Evolutionary conservation across 2,113 vertebrate genomes (phyloP).

Genomic region (Bujurquina vittata): DNA sequence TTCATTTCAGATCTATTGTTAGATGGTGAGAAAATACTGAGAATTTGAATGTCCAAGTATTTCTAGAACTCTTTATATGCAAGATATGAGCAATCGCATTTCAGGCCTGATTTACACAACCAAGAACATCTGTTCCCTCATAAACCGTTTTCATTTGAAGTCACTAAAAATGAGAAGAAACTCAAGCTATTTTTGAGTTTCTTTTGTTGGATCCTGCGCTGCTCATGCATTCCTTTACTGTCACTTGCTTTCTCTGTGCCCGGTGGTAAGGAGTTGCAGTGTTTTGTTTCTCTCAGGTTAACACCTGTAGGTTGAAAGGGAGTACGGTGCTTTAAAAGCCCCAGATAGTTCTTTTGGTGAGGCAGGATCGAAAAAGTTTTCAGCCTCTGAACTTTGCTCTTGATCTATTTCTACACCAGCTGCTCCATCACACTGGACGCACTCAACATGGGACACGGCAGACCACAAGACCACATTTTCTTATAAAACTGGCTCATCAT

Average conservation of each 20-base stretch:
- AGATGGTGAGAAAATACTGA: neutral
- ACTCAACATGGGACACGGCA: conserved; percentile 22
- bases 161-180: too few species aligned
- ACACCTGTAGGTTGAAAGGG: neutral
- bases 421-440: conserved; percentile 10
- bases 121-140: neutral
- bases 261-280: neutral
- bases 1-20: neutral
- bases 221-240: neutral
- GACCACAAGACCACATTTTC: neutral
- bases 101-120: neutral
- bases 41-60: too few species aligned
- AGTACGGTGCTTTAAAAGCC: neutral
- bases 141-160: neutral
- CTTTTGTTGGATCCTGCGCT: neutral
- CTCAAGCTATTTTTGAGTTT: neutral
- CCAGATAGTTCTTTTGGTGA: conserved; percentile 13
- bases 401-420: conserved; percentile 12
- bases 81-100: neutral
- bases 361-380: neutral
- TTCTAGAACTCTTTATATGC: rapidly evolving
- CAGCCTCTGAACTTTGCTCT: conserved; percentile 48
- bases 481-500: neutral
- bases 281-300: neutral
- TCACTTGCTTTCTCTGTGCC: neutral